These are phyloP conservation scores for Geococcyx californianus DNA, from an alignment of 2,113 vertebrate species.

Conservation along the genomic window DNA sequence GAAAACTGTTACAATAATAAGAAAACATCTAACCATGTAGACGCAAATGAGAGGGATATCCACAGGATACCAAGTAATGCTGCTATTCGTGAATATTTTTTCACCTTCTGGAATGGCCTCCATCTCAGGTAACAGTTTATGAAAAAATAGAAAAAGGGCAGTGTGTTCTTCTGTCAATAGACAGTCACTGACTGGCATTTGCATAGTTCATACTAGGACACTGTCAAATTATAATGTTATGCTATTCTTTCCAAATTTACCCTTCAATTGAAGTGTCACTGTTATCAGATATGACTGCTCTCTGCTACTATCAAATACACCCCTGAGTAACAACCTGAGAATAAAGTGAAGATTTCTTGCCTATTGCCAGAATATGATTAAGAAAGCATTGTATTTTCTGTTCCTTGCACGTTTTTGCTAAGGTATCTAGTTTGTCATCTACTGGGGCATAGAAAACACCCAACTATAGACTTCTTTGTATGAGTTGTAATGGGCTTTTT, in stretches of 20 bases:
- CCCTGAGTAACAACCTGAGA: not conserved
- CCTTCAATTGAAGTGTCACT: not conserved
- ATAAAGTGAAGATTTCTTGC: not conserved
- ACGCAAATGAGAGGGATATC: not conserved
- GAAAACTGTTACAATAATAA: not conserved
- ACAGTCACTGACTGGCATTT: not conserved
- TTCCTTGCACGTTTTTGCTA: not conserved
- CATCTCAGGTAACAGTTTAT: not conserved
- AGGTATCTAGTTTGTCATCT: not conserved
- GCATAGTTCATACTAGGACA: not conserved
- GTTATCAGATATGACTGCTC: not conserved
- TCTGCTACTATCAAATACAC: not conserved
- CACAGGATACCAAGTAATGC: fast-evolving
- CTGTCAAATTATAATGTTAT: not conserved
- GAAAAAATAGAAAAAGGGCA: not conserved
- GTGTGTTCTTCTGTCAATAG: not conserved
- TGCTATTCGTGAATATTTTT: not conserved
- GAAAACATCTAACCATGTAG: not conserved
- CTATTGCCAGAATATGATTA: not conserved
- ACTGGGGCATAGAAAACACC: not conserved
- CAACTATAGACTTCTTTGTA: not conserved
- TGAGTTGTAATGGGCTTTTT: not conserved
- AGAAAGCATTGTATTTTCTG: not conserved
- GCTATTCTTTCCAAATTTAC: not conserved
- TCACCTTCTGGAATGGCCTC: not conserved